Percentiles rank a stretch among this genome's conserved stretches.
Evolutionary conservation across 2,797 vertebrate species (phyloP).

Genomic region (Micrastur ruficollis): DNA sequence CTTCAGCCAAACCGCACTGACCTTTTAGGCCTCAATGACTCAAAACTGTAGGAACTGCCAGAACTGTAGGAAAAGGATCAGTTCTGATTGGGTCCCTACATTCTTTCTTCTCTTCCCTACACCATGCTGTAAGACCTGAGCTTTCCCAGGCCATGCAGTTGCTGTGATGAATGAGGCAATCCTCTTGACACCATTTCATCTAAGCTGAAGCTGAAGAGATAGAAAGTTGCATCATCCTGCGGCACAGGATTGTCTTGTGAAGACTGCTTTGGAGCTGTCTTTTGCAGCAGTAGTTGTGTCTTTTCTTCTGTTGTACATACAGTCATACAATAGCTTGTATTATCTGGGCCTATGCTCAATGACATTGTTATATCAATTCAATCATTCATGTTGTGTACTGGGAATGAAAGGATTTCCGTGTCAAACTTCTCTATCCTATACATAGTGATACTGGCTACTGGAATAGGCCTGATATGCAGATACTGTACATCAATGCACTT

Average conservation of each 20-base stretch:
- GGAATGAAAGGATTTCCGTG: not conserved
- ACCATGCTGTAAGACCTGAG: not conserved
- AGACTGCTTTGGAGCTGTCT: not conserved
- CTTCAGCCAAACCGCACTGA: not conserved
- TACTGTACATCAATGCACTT: not conserved
- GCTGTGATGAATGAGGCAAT: not conserved
- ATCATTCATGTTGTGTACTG: not conserved
- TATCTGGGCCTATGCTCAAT: not conserved
- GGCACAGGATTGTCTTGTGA: not conserved
- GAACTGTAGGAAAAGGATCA: not conserved
- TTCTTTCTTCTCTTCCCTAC: not conserved
- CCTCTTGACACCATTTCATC: not conserved
- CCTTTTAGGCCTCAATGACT: not conserved
- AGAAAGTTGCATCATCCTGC: not conserved
- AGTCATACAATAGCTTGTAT: not conserved
- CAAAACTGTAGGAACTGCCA: not conserved
- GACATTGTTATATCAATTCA: not conserved
- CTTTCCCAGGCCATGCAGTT: not conserved
- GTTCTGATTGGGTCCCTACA: not conserved
- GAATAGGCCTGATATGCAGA: not conserved
- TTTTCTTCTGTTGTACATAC: not conserved
- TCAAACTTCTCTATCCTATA: not conserved
- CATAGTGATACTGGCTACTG: not conserved
- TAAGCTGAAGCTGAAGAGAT: not conserved
- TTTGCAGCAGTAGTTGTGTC: not conserved